phyloP scores from a whole-genome alignment of 2,113 vertebrate genomes.

The Epinephelus fuscoguttatus region DNA sequence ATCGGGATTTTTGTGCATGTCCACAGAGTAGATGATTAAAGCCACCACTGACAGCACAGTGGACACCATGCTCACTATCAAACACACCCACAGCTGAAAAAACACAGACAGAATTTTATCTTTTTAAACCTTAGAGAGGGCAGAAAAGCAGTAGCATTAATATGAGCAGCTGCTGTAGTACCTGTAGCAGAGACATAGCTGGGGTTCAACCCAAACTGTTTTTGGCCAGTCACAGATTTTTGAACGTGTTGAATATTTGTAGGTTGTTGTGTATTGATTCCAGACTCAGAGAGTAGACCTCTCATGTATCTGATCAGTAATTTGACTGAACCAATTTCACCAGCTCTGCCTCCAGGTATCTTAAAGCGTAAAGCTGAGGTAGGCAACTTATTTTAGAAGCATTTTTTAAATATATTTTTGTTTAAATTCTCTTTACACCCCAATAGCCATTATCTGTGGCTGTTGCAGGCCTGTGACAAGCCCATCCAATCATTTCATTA shows the following conservation, averaged over 20 bases:
- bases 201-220: not conserved
- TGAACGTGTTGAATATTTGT: not conserved
- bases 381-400: too few species aligned
- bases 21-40: constrained; percentile 77
- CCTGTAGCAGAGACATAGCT: not conserved
- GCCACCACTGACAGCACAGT: constrained; percentile 71
- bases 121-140: not conserved
- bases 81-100: constrained; percentile 68
- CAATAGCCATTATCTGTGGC: too few species aligned
- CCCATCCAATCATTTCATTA: too few species aligned
- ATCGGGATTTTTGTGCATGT: constrained; percentile 58
- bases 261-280: not conserved
- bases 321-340: not conserved
- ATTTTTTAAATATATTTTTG: too few species aligned
- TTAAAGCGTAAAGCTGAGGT: too few species aligned
- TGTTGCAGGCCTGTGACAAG: too few species aligned
- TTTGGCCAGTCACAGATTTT: too few species aligned
- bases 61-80: constrained; percentile 51
- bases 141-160: not conserved
- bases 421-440: too few species aligned
- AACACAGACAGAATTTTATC: not conserved
- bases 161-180: not conserved
- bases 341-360: too few species aligned
- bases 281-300: not conserved
- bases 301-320: not conserved